These are phyloP conservation scores for Perithous albicinctus DNA, from an alignment of 2,888 invertebrate species.

Conservation along the genomic window DNA sequence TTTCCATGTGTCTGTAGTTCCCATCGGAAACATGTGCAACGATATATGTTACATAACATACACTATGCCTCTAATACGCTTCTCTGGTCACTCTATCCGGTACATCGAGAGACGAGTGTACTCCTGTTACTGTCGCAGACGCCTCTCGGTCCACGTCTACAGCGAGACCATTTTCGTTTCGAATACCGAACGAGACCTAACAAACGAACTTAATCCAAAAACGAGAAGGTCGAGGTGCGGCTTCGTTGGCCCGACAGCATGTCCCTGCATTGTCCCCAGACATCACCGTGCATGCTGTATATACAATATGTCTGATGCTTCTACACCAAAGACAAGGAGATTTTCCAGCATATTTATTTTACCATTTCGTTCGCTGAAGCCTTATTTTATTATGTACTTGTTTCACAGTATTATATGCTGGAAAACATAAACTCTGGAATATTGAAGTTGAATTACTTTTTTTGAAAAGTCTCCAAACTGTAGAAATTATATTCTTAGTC, in stretches of 20 bases:
- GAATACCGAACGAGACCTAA: constrained; percentile 59
- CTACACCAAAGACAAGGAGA: constrained; percentile 12
- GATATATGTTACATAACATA: constrained; percentile 18
- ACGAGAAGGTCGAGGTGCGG: constrained; percentile 48
- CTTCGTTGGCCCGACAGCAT: constrained; percentile 36
- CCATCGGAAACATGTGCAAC: constrained; percentile 13
- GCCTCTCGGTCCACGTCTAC: neutral
- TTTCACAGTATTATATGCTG: neutral
- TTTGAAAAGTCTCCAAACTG: neutral
- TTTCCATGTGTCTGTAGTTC: constrained; percentile 30
- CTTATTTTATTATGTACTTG: constrained; percentile 15
- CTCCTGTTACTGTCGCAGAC: constrained; percentile 38
- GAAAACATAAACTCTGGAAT: neutral
- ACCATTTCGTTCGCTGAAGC: constrained; percentile 31
- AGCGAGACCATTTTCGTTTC: constrained; percentile 44
- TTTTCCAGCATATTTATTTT: constrained; percentile 12
- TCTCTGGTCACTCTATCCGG: constrained; percentile 20
- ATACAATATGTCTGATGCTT: constrained; percentile 4
- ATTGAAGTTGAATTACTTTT: neutral
- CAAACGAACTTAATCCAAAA: constrained; percentile 66
- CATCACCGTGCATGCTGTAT: neutral
- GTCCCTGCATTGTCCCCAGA: constrained; percentile 1
- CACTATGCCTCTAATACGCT: constrained; percentile 37
- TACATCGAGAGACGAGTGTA: neutral
- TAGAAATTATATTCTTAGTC: neutral